These are phyloP conservation scores for Glaucomys volans DNA, from an alignment of 2,113 vertebrate genomes.

Conservation along the genomic window DNA sequence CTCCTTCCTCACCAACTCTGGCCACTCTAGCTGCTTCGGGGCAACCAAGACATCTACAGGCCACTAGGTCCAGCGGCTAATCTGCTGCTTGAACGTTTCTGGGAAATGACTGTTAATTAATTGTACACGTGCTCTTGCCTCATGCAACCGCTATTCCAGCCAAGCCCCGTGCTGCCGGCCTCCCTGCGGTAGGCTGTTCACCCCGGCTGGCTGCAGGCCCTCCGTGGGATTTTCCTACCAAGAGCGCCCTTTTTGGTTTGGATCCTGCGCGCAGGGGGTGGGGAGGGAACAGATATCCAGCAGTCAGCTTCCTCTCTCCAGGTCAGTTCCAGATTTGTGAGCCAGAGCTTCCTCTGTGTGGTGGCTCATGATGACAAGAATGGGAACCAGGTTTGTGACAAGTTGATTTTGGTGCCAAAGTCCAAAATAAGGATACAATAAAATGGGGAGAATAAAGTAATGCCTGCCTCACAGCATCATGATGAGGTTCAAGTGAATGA, in stretches of 20 bases:
- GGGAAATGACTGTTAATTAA: not conserved
- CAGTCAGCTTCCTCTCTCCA: not conserved
- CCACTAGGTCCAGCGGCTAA: not conserved
- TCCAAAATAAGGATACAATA: not conserved
- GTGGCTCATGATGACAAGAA: not conserved
- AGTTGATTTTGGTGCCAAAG: not conserved
- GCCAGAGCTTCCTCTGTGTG: fast-evolving
- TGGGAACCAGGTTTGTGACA: not conserved
- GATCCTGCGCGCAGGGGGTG: not conserved
- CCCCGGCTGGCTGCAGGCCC: fast-evolving
- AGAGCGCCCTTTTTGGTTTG: not conserved
- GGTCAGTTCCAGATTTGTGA: not conserved
- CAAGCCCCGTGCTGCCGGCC: not conserved
- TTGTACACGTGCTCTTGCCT: not conserved
- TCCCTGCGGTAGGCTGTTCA: not conserved
- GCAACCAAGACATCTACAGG: not conserved
- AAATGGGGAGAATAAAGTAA: not conserved
- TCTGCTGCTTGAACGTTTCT: too few species aligned
- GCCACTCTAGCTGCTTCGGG: not conserved
- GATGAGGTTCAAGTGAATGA: not conserved
- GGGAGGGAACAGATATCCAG: not conserved
- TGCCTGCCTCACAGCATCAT: fast-evolving
- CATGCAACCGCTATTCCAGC: not conserved
- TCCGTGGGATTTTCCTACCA: not conserved
- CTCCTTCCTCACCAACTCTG: not conserved